phyloP scores from a whole-genome alignment of 2,113 vertebrate species.

The Charina bottae region DNA sequence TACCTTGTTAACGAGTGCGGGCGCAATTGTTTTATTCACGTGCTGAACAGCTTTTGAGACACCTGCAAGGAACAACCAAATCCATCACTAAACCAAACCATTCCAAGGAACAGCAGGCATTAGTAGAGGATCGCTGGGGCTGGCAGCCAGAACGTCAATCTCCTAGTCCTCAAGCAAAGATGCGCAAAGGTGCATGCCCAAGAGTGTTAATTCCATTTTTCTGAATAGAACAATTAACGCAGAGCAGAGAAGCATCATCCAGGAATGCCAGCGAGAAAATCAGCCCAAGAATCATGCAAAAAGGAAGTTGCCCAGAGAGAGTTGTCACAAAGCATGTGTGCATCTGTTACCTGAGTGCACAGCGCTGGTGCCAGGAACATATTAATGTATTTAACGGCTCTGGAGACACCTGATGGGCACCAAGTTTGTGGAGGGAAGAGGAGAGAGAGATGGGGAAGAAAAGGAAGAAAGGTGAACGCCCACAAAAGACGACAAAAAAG shows the following conservation, averaged over 20 bases:
- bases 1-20: slow-evolving; percentile 98
- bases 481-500: slow-evolving; percentile 51
- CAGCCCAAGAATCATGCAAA: slow-evolving; percentile 86
- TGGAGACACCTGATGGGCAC: slow-evolving; percentile 90
- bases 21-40: slow-evolving; percentile 99
- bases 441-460: slow-evolving; percentile 22
- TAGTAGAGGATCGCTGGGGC: slow-evolving; percentile 67
- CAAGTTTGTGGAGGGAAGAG: slow-evolving; percentile 55
- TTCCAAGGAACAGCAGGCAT: slow-evolving; percentile 72
- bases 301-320: slow-evolving; percentile 26
- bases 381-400: slow-evolving; percentile 98
- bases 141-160: background rate
- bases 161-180: background rate
- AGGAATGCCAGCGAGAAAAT: slow-evolving; percentile 69
- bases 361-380: slow-evolving; percentile 96
- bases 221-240: slow-evolving; percentile 13
- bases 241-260: slow-evolving; percentile 59
- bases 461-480: slow-evolving; percentile 24
- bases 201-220: background rate
- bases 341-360: slow-evolving; percentile 93
- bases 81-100: slow-evolving; percentile 78
- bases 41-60: slow-evolving; percentile 99
- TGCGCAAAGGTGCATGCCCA: background rate
- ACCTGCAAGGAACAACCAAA: slow-evolving; percentile 98
- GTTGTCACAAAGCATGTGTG: slow-evolving; percentile 52